Conservation (phyloP, 2,888 invertebrate genomes). For the Cyrtodaria siliqua region DNA sequence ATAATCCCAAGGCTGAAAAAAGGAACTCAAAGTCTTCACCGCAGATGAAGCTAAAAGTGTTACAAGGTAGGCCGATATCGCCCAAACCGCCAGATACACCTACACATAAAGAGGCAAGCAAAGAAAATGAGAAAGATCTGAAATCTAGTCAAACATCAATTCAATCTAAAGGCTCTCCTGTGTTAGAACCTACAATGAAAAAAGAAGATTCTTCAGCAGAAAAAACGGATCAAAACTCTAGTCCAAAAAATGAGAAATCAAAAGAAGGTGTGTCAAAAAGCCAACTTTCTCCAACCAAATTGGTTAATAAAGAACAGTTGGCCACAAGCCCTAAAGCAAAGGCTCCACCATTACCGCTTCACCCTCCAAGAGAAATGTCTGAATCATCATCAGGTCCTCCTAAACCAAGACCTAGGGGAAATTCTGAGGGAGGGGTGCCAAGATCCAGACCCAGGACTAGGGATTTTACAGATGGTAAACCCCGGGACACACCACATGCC, state of each 20-base stretch:
- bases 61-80: conserved; percentile 51
- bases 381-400: conserved; percentile 32
- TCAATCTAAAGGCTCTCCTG: conserved; percentile 23
- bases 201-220: conserved; percentile 25
- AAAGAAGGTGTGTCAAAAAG: conserved; percentile 7
- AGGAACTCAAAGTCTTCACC: conserved; percentile 56
- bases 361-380: conserved; percentile 49
- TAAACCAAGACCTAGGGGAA: conserved; percentile 48
- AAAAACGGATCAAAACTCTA: conserved; percentile 10
- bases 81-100: conserved; percentile 41
- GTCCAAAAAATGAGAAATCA: conserved; percentile 13
- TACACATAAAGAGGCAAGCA: conserved; percentile 21
- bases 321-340: conserved; percentile 55
- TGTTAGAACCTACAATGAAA: conserved; percentile 11
- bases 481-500: conserved; percentile 53
- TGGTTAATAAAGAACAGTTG: conserved; percentile 29
- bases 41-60: conserved; percentile 64
- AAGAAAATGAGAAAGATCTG: conserved; percentile 27
- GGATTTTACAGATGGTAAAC: conserved; percentile 45
- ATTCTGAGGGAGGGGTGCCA: conserved; percentile 44
- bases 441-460: conserved; percentile 48
- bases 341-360: conserved; percentile 54
- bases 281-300: conserved; percentile 43
- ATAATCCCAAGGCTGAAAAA: conserved; percentile 43
- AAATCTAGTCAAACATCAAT: conserved; percentile 38